Evolutionary conservation across 2,888 invertebrate species (phyloP).

Genomic region (Drosophila meridionalis): DNA sequence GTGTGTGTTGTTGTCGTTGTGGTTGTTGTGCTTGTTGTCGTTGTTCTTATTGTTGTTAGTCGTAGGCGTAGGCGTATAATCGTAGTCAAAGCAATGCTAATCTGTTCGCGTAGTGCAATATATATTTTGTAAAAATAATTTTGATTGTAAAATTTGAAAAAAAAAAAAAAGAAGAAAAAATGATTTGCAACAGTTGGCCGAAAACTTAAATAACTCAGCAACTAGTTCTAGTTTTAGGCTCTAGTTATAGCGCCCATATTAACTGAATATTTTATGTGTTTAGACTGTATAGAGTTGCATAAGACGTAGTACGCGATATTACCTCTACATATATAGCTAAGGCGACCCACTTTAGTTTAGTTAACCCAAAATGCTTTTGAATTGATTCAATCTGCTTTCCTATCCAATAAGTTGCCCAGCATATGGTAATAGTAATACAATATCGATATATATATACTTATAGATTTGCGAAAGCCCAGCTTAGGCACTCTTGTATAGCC

Average conservation of each 20-base stretch:
- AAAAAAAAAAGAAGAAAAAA: background rate
- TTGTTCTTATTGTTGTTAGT: conserved; percentile 35
- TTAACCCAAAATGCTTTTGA: conserved; percentile 1
- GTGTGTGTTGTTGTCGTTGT: conserved; percentile 38
- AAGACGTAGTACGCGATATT: conserved; percentile 23
- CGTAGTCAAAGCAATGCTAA: conserved; percentile 42
- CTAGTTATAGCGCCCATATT: conserved; percentile 7
- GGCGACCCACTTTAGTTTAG: conserved; percentile 5
- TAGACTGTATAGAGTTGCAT: conserved; percentile 32
- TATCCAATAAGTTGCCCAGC: background rate
- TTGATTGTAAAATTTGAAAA: conserved; percentile 3
- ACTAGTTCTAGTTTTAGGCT: conserved; percentile 21
- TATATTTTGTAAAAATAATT: conserved; percentile 41
- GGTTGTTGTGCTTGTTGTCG: conserved; percentile 29
- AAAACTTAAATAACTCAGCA: conserved; percentile 39
- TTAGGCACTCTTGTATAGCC: conserved; percentile 12
- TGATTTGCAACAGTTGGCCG: conserved; percentile 24
- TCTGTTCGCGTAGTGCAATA: conserved; percentile 63
- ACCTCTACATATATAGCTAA: conserved; percentile 17
- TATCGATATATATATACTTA: background rate
- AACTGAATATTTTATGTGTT: conserved; percentile 13
- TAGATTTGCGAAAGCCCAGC: conserved; percentile 6
- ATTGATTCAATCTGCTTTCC: background rate
- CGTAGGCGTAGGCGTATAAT: conserved; percentile 38
- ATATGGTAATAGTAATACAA: background rate